A percentile compares a stretch with the other conserved stretches of the same genome.
These are phyloP conservation scores for Leucophenga varia DNA, from an alignment of 1,140 invertebrate species.

Conservation along the genomic window DNA sequence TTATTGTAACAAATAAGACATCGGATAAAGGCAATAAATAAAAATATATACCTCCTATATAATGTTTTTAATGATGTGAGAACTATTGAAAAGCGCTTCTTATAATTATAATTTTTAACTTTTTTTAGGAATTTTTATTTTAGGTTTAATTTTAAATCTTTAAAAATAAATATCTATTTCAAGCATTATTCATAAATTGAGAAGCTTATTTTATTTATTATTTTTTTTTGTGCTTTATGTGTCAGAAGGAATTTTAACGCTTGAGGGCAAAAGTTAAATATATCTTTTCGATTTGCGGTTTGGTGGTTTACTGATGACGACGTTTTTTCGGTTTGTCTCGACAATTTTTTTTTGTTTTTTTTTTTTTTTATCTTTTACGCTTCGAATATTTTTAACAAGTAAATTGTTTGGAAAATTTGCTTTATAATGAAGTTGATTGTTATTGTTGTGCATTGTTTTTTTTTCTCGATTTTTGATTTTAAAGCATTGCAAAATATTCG, in stretches of 20 bases:
- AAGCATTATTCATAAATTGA: too few relatives aligned
- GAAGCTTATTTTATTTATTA: too few relatives aligned
- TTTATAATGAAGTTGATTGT: slow-evolving; percentile 52
- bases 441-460: too few relatives aligned
- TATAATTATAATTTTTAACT: too few relatives aligned
- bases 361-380: slow-evolving; percentile 3
- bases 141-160: too few relatives aligned
- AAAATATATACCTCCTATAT: too few relatives aligned
- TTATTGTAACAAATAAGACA: too few relatives aligned
- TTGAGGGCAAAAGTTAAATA: not conserved
- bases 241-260: not conserved
- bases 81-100: too few relatives aligned
- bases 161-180: too few relatives aligned
- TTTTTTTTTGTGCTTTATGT: too few relatives aligned
- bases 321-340: slow-evolving; percentile 18
- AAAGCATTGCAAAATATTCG: slow-evolving; percentile 23
- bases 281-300: slow-evolving; percentile 1
- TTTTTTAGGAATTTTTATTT: too few relatives aligned
- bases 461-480: not conserved
- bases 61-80: too few relatives aligned
- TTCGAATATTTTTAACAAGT: slow-evolving; percentile 25
- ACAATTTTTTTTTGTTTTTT: slow-evolving; percentile 1
- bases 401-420: slow-evolving; percentile 47
- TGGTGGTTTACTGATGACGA: slow-evolving; percentile 12
- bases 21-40: slow-evolving; percentile 6